Conservation (phyloP, 2,113 vertebrate species). For the Merops nubicus region DNA sequence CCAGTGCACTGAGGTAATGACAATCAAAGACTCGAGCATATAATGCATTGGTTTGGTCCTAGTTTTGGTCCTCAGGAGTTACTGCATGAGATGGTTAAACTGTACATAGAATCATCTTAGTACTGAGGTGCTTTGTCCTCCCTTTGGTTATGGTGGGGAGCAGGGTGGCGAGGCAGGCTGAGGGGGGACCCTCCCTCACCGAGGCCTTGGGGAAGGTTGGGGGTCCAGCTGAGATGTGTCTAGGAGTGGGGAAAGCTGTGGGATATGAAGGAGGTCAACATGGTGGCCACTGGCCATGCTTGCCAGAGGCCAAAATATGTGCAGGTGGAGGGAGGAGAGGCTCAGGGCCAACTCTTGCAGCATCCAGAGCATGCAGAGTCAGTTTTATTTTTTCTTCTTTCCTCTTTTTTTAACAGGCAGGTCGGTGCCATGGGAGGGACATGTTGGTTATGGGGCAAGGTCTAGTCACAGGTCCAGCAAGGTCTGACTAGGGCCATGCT, state of each 20-base stretch:
- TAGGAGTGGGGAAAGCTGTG: rapidly evolving
- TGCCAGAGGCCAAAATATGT: rapidly evolving
- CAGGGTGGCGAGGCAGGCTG: not conserved
- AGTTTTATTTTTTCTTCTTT: not conserved
- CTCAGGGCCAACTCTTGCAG: not conserved
- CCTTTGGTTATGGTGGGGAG: not conserved
- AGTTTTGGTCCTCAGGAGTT: not conserved
- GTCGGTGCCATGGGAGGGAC: rapidly evolving
- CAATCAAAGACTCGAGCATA: not conserved
- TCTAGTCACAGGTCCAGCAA: rapidly evolving
- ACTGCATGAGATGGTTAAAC: not conserved
- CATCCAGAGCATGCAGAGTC: not conserved
- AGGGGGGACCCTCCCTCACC: rapidly evolving
- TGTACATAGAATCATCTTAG: not conserved
- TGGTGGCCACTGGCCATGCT: rapidly evolving
- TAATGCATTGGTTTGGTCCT: not conserved
- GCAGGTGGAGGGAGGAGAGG: not conserved
- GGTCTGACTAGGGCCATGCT: not conserved
- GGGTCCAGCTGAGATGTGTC: not conserved
- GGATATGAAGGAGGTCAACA: rapidly evolving
- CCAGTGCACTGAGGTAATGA: not conserved
- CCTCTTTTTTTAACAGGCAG: rapidly evolving
- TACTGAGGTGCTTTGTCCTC: not conserved
- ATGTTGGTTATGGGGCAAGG: not conserved
- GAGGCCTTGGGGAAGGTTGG: rapidly evolving